Conservation (phyloP, 2,888 invertebrate species). For the Sinelater perroti region DNA sequence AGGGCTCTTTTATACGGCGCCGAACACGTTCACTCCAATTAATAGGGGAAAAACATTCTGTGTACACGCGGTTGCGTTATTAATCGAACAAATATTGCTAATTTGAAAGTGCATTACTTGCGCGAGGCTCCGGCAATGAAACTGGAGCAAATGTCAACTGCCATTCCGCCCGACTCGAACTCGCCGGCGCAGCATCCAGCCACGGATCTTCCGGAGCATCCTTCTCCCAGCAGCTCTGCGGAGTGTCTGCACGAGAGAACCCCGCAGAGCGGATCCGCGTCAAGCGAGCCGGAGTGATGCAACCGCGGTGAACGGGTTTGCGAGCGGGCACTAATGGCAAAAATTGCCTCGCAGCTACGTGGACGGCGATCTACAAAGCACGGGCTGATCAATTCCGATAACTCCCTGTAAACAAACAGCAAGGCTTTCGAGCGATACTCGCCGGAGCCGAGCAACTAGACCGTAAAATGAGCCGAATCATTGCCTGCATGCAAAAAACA, state of each 20-base stretch:
- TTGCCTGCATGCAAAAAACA: too few species aligned
- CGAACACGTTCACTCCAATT: constrained; percentile 28
- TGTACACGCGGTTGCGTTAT: constrained; percentile 20
- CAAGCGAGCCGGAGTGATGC: constrained; percentile 1
- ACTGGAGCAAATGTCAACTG: constrained; percentile 25
- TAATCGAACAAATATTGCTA: constrained; percentile 25
- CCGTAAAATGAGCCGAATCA: not conserved
- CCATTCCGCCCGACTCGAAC: not conserved
- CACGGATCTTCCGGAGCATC: constrained; percentile 2
- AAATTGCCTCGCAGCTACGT: not conserved
- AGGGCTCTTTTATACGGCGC: constrained; percentile 23
- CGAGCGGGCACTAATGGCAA: not conserved
- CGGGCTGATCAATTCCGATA: too few species aligned
- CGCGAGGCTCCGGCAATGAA: constrained; percentile 5
- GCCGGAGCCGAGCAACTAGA: not conserved
- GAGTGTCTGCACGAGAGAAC: not conserved
- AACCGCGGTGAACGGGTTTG: constrained; percentile 7
- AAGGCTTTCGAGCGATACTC: too few species aligned
- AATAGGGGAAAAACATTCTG: constrained; percentile 10
- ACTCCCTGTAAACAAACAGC: too few species aligned
- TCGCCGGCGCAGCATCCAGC: not conserved
- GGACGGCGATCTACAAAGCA: too few species aligned
- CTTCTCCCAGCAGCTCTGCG: not conserved
- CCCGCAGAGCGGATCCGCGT: not conserved
- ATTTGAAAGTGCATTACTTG: constrained; percentile 30